Base-by-base conservation (phyloP, 2,113 vertebrate genomes). In the Argyrosomus japonicus region DNA sequence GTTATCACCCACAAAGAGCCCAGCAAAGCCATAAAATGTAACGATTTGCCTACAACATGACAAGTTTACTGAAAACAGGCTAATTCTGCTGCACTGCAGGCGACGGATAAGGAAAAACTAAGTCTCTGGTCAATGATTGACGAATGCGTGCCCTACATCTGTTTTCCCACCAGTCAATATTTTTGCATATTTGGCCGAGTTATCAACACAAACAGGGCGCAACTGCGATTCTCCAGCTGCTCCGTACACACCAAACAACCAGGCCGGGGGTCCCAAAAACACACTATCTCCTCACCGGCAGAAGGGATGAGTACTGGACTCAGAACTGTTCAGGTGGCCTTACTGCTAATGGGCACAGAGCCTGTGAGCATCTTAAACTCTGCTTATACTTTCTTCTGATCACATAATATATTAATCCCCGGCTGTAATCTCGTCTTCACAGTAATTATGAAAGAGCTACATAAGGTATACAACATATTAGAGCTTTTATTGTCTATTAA, bases 121-220 rank as follows among this genome's bases (percentile, higher is more conserved):
- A 15, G 69, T 72, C 21, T 65, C 14, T 3, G 25, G 76, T 76
- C 15, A 89, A 77, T 88, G 50, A 83, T 72, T 81, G 51, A 82
- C 80, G 17, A 51, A 60, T 19, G 15, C 23, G 47, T 21, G 54
- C 1, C 32, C 17, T 13, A 23, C 23, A 80, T 73, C 10, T 60
- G 45, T 4, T 58, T 79, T 79, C 53, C 62, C 51, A 70, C 43
- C 1, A 36, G 25, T 68, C 36, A 43, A 8, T 74, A 27, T 32
- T 57, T 69, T 56, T 70, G 36, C 27, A 63, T 73, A 3, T 75
- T 69, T 72, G 40, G 25, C 23, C 23, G 15, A 25, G 15, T 72
- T 74, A 51, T 9, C 12, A 14, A 14, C 53, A 50, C 61, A 57
- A 64, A 72, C 40, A 54, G n/a, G 43, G 56, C 58, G 71, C 17